Evolutionary conservation across 2,113 vertebrate genomes (phyloP), one percentile per base, ranked within the genome.

Genomic region (Coreoperca whiteheadi): DNA sequence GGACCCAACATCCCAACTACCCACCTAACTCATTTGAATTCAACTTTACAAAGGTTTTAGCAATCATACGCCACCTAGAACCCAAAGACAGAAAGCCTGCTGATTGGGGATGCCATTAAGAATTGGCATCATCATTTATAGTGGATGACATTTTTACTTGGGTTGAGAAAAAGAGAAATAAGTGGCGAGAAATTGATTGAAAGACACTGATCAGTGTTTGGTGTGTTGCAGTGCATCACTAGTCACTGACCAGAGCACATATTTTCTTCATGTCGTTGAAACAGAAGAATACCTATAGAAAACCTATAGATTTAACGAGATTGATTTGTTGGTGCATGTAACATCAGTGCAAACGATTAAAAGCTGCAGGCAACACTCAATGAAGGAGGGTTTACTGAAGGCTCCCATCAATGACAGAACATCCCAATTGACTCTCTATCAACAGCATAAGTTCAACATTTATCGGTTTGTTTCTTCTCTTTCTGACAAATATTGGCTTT

Each of bases 401-500:
- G 8, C 28, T 53, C 37, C 25, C 6, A 37, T 73, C 57, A 53
- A 50, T 59, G 69, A n/a, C 30, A 66, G 20, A 60, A 51, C 50
- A 56, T 63, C 32, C 18, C 28, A 59, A 79, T 48, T 16, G 28
- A 82, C 75, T 87, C 23, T 20, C 30, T 56, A 56, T 89, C 80
- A 84, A 80, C 56, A 59, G 51, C 25, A 56, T 73, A 74, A 57
- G 25, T 77, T 73, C 59, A 83, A 65, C 70, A 81, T 88, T 78
- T 80, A 77, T 81, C 59, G 59, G 34, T 71, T 25, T 70, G 2
- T 41, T 54, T 82, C 50, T 56, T 70, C 59, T 21, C 39, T 50
- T 6, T 25, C 61, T 60, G 51, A 51, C 10, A 87, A 86, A 80
- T 90, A 92, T 92, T 82, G 84, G 67, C 50, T 87, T 92, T 88